Conservation (phyloP, 1,140 invertebrate genomes). For the Thaumatotibia leucotreta region DNA sequence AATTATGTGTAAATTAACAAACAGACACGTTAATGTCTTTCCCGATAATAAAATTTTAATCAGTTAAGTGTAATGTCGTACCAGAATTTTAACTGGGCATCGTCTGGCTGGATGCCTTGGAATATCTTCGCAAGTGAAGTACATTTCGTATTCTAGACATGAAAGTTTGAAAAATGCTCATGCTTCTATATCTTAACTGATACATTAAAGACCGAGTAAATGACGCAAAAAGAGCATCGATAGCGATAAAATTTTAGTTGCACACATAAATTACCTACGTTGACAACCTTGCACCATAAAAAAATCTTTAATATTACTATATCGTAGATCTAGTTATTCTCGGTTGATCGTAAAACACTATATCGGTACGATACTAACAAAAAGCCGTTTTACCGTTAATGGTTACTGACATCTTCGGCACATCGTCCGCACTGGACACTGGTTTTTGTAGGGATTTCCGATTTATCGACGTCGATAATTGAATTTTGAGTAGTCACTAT, state of each 20-base stretch:
- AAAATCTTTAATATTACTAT: conserved; percentile 19
- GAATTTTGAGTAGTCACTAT: not conserved
- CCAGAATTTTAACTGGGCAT: not conserved
- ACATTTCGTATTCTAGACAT: not conserved
- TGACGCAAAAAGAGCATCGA: not conserved
- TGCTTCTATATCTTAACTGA: not conserved
- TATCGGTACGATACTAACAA: conserved; percentile 47
- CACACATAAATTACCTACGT: not conserved
- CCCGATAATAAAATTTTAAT: not conserved
- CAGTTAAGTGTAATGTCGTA: not conserved
- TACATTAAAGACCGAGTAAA: not conserved
- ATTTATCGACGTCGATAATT: conserved; percentile 30
- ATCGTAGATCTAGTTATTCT: conserved; percentile 21
- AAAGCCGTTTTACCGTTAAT: conserved; percentile 54
- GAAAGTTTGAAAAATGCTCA: not conserved
- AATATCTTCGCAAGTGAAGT: not conserved
- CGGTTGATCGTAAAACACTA: conserved; percentile 34
- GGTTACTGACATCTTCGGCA: conserved; percentile 50
- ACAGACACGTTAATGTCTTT: not conserved
- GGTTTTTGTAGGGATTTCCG: conserved; percentile 29
- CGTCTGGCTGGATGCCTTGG: not conserved
- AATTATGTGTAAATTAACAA: conserved; percentile 24
- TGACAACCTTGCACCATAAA: conserved; percentile 19
- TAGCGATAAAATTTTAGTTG: not conserved
- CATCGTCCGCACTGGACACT: conserved; percentile 40